phyloP scores from a whole-genome alignment of 2,888 invertebrate species.

The Teleiodes luculella region DNA sequence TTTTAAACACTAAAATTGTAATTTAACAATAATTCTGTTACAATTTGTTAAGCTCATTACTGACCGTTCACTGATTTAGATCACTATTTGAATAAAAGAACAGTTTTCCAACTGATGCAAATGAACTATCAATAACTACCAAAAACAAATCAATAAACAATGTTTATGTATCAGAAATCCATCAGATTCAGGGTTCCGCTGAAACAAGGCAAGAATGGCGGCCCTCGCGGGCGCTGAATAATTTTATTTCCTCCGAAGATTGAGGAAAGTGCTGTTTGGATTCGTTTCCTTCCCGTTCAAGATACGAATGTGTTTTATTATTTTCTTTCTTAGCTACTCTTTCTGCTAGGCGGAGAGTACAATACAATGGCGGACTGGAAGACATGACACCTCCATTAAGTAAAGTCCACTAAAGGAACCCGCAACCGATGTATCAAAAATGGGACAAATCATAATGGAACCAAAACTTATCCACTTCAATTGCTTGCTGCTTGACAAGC shows the following conservation, averaged over 20 bases:
- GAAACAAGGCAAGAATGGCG: background rate
- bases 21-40: no score
- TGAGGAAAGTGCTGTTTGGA: constrained; percentile 1
- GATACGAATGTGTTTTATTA: constrained; percentile 1
- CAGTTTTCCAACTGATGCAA: no score
- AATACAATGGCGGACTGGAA: background rate
- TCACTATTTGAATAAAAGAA: no score
- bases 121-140: no score
- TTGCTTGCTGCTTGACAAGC: no score
- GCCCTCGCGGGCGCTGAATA: background rate
- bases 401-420: background rate
- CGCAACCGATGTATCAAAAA: no score
- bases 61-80: no score
- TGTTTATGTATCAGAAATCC: background rate
- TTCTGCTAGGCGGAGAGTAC: background rate
- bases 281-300: background rate
- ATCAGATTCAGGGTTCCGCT: background rate
- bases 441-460: no score
- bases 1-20: no score
- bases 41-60: no score
- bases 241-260: background rate
- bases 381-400: background rate
- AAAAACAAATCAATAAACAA: background rate
- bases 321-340: background rate
- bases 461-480: no score